phyloP scores from a whole-genome alignment of 2,797 vertebrate genomes.

The Acipenser transmontanus region DNA sequence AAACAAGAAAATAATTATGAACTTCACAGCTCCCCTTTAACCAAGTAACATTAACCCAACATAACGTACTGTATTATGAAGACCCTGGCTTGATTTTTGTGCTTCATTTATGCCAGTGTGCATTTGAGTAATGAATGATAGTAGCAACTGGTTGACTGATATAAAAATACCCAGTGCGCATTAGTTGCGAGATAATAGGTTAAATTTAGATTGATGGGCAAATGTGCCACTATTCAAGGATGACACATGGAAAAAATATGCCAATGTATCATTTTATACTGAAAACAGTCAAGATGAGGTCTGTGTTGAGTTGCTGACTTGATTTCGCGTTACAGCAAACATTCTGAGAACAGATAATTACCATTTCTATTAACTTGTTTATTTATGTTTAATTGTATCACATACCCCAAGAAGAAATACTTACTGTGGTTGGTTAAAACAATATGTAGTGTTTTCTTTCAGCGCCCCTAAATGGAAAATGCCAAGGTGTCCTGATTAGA shows the following conservation, averaged over 20 bases:
- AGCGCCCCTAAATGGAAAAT: too few species aligned
- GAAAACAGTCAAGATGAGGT: too few species aligned
- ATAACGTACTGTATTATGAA: background rate
- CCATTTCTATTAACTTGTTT: too few species aligned
- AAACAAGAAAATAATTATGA: background rate
- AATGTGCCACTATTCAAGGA: constrained; percentile 62
- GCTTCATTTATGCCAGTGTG: background rate
- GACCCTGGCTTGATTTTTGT: background rate
- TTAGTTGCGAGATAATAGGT: constrained; percentile 54
- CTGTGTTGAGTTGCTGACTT: too few species aligned
- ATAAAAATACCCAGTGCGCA: constrained; percentile 51
- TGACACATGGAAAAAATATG: constrained; percentile 67
- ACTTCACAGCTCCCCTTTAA: background rate
- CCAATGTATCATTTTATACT: too few species aligned
- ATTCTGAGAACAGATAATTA: too few species aligned
- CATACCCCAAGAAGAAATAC: too few species aligned
- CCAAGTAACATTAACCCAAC: background rate
- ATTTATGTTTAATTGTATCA: too few species aligned
- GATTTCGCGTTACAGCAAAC: too few species aligned
- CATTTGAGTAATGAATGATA: constrained; percentile 25
- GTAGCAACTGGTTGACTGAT: constrained; percentile 51
- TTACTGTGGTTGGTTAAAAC: too few species aligned
- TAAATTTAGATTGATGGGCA: constrained; percentile 75
- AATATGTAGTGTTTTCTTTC: too few species aligned
- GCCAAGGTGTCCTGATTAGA: too few species aligned